Evolutionary conservation across 2,888 invertebrate species (phyloP).

Genomic region (Lasioglossum pauxillum): DNA sequence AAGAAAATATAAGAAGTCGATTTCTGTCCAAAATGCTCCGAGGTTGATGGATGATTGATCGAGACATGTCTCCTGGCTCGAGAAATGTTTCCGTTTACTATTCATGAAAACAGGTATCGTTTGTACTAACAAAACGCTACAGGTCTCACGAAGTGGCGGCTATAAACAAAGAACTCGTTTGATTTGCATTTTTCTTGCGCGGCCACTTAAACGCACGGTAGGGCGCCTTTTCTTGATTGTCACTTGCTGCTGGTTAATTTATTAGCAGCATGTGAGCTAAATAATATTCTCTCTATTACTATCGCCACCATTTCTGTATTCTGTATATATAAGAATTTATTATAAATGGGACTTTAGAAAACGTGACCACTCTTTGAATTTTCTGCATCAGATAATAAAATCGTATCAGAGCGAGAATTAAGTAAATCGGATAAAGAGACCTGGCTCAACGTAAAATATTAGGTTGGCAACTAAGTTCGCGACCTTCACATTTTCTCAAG

Average conservation of each 20-base stretch:
- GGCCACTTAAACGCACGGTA: neutral
- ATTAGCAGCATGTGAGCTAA: neutral
- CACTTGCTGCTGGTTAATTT: constrained; percentile 1
- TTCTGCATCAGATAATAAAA: neutral
- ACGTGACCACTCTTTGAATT: neutral
- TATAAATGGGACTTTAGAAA: too few species aligned
- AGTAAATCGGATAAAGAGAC: too few species aligned
- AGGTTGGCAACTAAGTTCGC: too few species aligned
- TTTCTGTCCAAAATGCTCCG: neutral
- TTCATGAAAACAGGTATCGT: constrained; percentile 7
- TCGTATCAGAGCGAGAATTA: neutral
- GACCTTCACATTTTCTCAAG: too few species aligned
- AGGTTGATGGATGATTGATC: neutral
- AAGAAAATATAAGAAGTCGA: neutral
- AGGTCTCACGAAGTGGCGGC: neutral
- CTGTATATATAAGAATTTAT: neutral
- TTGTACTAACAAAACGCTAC: neutral
- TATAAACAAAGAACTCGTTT: neutral
- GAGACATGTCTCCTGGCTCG: neutral
- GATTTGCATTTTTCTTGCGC: constrained; percentile 6
- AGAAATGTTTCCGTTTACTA: neutral
- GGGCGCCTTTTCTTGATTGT: neutral
- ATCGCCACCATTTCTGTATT: neutral
- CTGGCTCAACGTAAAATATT: too few species aligned
- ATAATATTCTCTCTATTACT: neutral